Percentiles rank a stretch among this genome's conserved stretches.
phyloP scores from a whole-genome alignment of 2,797 vertebrate species.

The Coregonus ussuriensis region DNA sequence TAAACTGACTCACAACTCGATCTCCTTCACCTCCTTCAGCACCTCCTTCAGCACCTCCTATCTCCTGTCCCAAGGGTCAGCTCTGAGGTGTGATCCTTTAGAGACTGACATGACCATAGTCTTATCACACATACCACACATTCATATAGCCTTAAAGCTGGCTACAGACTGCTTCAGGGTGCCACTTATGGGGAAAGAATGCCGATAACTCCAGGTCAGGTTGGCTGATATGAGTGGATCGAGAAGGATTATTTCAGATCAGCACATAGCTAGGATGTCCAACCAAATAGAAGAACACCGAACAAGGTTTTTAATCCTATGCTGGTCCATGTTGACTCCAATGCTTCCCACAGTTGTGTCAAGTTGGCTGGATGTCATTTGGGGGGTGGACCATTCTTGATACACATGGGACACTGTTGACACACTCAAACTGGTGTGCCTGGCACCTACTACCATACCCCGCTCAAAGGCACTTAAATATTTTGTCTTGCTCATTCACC shows the following conservation, averaged over 20 bases:
- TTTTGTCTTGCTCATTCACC: no score
- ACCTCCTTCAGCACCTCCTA: neutral
- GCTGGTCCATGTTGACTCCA: no score
- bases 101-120: conserved; percentile 18
- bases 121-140: conserved; percentile 47
- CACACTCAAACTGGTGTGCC: no score
- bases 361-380: no score
- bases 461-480: no score
- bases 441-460: no score
- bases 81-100: conserved; percentile 30
- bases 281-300: neutral
- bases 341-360: no score
- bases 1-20: neutral
- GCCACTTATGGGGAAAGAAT: conserved; percentile 2
- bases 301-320: neutral
- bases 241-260: neutral
- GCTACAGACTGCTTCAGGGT: conserved; percentile 15
- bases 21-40: neutral
- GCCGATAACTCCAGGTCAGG: neutral
- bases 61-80: conserved; percentile 15
- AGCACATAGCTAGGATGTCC: neutral
- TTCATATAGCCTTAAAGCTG: conserved; percentile 20
- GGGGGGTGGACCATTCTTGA: no score
- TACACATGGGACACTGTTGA: no score
- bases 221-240: neutral